These are phyloP conservation scores for Hypolimnas misippus DNA, from an alignment of 2,888 invertebrate genomes.

Conservation along the genomic window DNA sequence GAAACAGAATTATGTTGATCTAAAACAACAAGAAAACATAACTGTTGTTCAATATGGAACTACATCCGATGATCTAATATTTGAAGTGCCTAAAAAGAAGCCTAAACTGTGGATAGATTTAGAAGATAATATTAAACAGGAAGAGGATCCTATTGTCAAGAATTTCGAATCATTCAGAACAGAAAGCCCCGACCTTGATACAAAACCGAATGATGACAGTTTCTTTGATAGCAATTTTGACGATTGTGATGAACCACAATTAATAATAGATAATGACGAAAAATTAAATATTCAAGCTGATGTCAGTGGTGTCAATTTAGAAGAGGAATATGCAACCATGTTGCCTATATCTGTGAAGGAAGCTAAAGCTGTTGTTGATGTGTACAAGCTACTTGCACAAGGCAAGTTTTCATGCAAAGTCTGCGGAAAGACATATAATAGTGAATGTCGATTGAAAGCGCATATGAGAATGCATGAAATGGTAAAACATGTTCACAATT, in stretches of 20 bases:
- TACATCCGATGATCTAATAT: constrained; percentile 53
- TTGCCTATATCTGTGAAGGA: constrained; percentile 65
- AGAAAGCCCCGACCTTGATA: constrained; percentile 18
- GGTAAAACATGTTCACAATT: constrained; percentile 49
- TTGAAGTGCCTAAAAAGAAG: constrained; percentile 45
- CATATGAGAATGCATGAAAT: constrained; percentile 74
- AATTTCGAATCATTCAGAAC: constrained; percentile 20
- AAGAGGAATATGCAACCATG: constrained; percentile 71
- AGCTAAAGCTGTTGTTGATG: constrained; percentile 65
- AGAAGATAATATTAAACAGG: constrained; percentile 47
- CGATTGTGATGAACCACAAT: constrained; percentile 29
- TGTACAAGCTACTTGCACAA: constrained; percentile 60
- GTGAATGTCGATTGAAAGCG: constrained; percentile 55
- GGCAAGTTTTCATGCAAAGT: constrained; percentile 62
- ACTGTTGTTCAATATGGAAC: constrained; percentile 60
- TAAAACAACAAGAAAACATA: constrained; percentile 47
- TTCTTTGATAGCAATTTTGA: constrained; percentile 40
- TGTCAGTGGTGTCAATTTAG: constrained; percentile 51
- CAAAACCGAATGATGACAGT: constrained; percentile 33
- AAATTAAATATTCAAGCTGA: constrained; percentile 31
- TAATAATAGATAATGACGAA: constrained; percentile 36
- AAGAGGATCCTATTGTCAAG: constrained; percentile 27
- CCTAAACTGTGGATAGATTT: constrained; percentile 12
- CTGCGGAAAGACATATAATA: constrained; percentile 61
- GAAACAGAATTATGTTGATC: constrained; percentile 50